Evolutionary conservation across 2,888 invertebrate species (phyloP).

Genomic region (Drosophila phalerata): DNA sequence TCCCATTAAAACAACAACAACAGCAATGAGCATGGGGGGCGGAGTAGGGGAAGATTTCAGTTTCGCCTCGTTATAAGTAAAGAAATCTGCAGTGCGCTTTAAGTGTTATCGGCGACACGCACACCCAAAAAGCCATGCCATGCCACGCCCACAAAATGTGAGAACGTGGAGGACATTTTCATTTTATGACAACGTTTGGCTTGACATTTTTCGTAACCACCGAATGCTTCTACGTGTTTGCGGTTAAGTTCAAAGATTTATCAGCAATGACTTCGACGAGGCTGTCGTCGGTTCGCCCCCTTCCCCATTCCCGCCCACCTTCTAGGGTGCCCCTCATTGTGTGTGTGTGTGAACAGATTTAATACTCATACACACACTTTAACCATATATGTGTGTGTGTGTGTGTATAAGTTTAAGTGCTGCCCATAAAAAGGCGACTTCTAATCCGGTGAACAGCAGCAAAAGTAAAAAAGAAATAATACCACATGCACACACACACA

Average conservation of each 20-base stretch:
- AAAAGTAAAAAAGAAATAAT: conserved; percentile 59
- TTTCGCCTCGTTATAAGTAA: conserved; percentile 77
- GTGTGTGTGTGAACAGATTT: conserved; percentile 70
- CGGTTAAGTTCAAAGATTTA: conserved; percentile 81
- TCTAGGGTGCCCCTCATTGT: conserved; percentile 1
- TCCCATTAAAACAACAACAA: conserved; percentile 77
- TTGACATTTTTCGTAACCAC: conserved; percentile 69
- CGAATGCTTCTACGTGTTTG: conserved; percentile 81
- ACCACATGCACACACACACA: conserved; percentile 38
- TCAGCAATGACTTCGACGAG: conserved; percentile 79
- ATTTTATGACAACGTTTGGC: conserved; percentile 79
- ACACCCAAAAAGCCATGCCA: conserved; percentile 53
- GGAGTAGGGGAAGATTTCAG: conserved; percentile 20
- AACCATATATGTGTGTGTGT: conserved; percentile 1
- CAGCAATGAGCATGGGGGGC: conserved; percentile 10
- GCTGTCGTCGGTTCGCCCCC: conserved; percentile 68
- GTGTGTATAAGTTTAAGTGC: conserved; percentile 67
- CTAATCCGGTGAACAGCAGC: conserved; percentile 67
- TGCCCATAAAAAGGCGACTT: conserved; percentile 70
- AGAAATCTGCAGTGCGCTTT: conserved; percentile 80
- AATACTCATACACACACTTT: conserved; percentile 66
- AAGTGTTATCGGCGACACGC: conserved; percentile 81
- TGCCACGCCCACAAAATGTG: conserved; percentile 66
- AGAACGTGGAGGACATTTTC: conserved; percentile 79
- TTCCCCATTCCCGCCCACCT: conserved; percentile 9